phyloP scores from a whole-genome alignment of 1,140 invertebrate genomes.

The Aphis gossypii region DNA sequence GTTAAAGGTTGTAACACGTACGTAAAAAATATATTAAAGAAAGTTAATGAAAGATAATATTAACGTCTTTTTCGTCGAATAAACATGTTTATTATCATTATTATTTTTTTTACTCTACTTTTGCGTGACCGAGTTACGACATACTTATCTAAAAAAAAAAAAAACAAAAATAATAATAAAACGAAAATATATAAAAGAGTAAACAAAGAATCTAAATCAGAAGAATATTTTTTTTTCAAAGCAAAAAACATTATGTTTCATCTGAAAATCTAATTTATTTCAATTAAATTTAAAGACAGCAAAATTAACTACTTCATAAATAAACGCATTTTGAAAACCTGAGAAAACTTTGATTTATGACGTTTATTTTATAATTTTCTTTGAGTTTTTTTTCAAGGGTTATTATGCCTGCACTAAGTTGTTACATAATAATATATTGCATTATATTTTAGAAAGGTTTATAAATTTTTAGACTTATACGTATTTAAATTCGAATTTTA shows the following conservation, averaged over 20 bases:
- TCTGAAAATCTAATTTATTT: not conserved
- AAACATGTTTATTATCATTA: not conserved
- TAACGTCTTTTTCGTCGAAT: not conserved
- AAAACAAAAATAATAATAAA: too few species aligned
- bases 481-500: not conserved
- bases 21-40: constrained; percentile 10
- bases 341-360: not conserved
- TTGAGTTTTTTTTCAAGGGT: not conserved
- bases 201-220: not conserved
- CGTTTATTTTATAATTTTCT: not conserved
- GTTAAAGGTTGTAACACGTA: not conserved
- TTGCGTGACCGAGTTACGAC: not conserved
- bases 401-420: not conserved
- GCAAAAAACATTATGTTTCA: not conserved
- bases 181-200: not conserved
- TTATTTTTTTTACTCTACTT: not conserved
- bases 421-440: not conserved
- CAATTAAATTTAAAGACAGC: not conserved
- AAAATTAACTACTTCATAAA: not conserved
- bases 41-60: constrained; percentile 10
- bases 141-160: not conserved
- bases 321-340: not conserved
- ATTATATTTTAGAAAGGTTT: not conserved
- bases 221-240: not conserved
- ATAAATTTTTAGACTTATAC: not conserved